Base-by-base conservation (phyloP, 2,888 invertebrate genomes). In the Dusona sp. region DNA sequence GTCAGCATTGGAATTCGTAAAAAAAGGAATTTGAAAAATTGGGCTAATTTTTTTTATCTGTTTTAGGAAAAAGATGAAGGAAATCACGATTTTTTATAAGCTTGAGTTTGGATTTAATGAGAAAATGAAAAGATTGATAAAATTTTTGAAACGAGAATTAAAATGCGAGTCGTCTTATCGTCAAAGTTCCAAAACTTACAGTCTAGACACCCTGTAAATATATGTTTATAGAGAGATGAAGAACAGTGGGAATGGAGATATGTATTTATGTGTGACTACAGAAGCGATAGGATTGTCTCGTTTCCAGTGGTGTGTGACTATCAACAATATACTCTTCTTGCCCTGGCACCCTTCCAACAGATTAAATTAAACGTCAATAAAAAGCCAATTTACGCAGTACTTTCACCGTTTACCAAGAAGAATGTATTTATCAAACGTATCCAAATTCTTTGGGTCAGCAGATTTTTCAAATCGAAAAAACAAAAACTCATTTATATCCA, bases 241-340 rank as follows among this genome's bases (percentile, higher is more conserved):
- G 29, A 68, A 33, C 19, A 54, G n/a, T 38, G 64, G 33, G 19
- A 51, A 54, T n/a, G 22, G 61, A 51, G 42, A 79, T 57, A 48
- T 16, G 67, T 83, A 11, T 73, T n/a, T 74, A 65, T 77, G 67
- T 81, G 79, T 70, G 45, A 83, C 75, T 79, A 72, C 79, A 86
- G 61, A 86, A 83, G 86, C 79, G 79, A 80, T 86, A 86, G 75
- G 86, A 86, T 83, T 86, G 86, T 86, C 77, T 86, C 83, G 79
- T 77, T 86, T 86, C 79, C 83, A 86, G 67, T 86, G 83, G 79
- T 77, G 79, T 80, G 72, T 80, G 83, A 83, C 79, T 86, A 86
- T 86, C 86, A 61, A 72, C 36, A 61, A 65, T 70, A 81, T 83
- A 79, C 74, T 79, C 25, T 45, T 64, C 38, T 54, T 42, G 73